phyloP scores from a whole-genome alignment of 2,888 invertebrate species.

The Drosophila multiciliata region DNA sequence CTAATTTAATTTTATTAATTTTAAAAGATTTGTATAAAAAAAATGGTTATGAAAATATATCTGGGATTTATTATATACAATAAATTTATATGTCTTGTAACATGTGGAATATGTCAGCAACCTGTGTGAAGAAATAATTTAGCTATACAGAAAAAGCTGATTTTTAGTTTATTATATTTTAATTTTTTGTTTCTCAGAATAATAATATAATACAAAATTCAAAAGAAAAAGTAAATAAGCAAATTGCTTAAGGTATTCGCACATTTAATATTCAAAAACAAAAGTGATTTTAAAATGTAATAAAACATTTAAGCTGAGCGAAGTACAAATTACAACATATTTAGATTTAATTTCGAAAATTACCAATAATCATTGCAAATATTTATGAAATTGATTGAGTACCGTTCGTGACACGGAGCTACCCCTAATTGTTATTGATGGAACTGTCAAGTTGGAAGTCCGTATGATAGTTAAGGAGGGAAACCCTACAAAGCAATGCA shows the following conservation, averaged over 20 bases:
- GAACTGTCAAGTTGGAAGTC: slow-evolving; percentile 17
- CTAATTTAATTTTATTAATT: not conserved
- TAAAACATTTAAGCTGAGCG: not conserved
- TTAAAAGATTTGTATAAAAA: not conserved
- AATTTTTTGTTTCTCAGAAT: not conserved
- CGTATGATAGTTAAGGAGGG: slow-evolving; percentile 42
- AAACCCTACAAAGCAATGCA: slow-evolving; percentile 71
- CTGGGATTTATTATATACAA: not conserved
- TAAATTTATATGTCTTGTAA: not conserved
- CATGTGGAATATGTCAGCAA: not conserved
- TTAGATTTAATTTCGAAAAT: not conserved
- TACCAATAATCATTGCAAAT: not conserved
- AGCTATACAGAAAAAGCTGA: not conserved
- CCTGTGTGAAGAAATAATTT: not conserved
- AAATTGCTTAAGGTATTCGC: not conserved
- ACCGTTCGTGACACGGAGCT: slow-evolving; percentile 24
- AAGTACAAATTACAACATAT: too few relatives aligned
- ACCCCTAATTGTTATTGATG: slow-evolving; percentile 36
- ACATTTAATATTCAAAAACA: not conserved
- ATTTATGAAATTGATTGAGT: not conserved
- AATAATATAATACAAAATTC: not conserved
- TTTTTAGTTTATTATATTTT: not conserved
- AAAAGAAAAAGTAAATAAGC: too few relatives aligned
- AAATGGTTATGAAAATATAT: not conserved
- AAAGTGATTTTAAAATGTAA: not conserved